A percentile compares a stretch with the other conserved stretches of the same genome.
These are phyloP conservation scores for Lasioglossum zephyrum DNA, from an alignment of 2,888 invertebrate genomes.

Conservation along the genomic window DNA sequence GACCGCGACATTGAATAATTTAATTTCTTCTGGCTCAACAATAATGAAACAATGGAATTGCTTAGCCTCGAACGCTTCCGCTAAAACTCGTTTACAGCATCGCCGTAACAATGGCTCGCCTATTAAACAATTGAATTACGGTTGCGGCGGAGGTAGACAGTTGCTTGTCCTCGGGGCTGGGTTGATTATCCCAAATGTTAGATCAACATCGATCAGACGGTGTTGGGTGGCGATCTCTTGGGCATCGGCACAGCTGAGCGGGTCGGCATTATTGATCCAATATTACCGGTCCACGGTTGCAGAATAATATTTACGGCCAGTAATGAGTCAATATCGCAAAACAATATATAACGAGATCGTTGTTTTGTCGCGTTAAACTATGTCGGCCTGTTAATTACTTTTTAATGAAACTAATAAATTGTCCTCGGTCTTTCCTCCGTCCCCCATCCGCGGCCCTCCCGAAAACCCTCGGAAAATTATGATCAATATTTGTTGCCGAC, in stretches of 20 bases:
- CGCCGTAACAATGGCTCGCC: not conserved
- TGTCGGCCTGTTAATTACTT: slow-evolving; percentile 36
- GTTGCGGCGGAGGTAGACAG: not conserved
- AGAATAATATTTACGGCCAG: slow-evolving; percentile 47
- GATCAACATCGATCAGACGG: slow-evolving; percentile 41
- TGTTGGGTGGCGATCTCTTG: slow-evolving; percentile 16
- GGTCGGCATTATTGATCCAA: slow-evolving; percentile 34
- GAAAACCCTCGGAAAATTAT: slow-evolving; percentile 11
- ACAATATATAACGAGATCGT: slow-evolving; percentile 30
- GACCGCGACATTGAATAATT: too few relatives aligned
- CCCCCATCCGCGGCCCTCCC: too few relatives aligned
- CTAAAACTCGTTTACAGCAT: too few relatives aligned
- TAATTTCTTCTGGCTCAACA: too few relatives aligned
- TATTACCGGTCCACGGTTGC: slow-evolving; percentile 13
- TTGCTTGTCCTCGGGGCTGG: not conserved
- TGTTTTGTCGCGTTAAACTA: not conserved
- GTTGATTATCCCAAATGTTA: slow-evolving; percentile 17
- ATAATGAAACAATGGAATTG: too few relatives aligned
- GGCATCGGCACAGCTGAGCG: slow-evolving; percentile 1
- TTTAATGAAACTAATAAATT: slow-evolving; percentile 43
- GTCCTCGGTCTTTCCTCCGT: not conserved
- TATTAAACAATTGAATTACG: slow-evolving; percentile 6
- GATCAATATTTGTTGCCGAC: slow-evolving; percentile 2
- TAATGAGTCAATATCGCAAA: slow-evolving; percentile 46
- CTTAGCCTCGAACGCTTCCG: too few relatives aligned